A percentile compares a stretch with the other conserved stretches of the same genome.
Evolutionary conservation across 2,888 invertebrate species (phyloP).

Genomic region (Lysandra coridon): DNA sequence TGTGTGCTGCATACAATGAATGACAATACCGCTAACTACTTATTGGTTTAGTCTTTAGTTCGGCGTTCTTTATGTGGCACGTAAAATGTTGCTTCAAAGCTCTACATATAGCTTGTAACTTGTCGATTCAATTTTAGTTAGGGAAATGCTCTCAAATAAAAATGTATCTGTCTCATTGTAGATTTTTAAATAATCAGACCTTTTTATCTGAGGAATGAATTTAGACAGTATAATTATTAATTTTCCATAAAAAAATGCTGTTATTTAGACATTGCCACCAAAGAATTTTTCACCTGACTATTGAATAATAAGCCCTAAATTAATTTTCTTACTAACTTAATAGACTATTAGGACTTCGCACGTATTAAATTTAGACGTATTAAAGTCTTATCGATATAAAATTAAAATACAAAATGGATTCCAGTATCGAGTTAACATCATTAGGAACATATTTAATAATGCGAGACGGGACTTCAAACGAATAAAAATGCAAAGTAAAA

Average conservation of each 20-base stretch:
- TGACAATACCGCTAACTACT: constrained; percentile 10
- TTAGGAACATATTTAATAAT: constrained; percentile 32
- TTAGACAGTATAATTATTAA: too few species aligned
- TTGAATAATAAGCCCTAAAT: background rate
- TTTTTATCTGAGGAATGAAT: background rate
- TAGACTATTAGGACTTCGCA: background rate
- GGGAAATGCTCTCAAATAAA: background rate
- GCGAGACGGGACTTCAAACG: constrained; percentile 24
- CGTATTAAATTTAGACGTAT: background rate
- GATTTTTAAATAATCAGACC: background rate
- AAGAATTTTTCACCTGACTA: too few species aligned
- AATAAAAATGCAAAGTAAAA: constrained; percentile 35
- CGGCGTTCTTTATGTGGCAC: background rate
- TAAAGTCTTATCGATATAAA: background rate
- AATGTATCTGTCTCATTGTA: background rate
- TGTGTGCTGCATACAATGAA: constrained; percentile 21
- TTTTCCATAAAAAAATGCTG: too few species aligned
- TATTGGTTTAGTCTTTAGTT: background rate
- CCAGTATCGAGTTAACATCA: constrained; percentile 30
- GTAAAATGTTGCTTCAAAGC: background rate
- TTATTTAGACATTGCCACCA: too few species aligned
- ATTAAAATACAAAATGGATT: constrained; percentile 26
- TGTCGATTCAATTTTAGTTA: background rate
- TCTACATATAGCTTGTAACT: background rate
- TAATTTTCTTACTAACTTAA: background rate